These are phyloP conservation scores for Rhamphomyia laevipes DNA, from an alignment of 2,888 invertebrate species.

Conservation along the genomic window DNA sequence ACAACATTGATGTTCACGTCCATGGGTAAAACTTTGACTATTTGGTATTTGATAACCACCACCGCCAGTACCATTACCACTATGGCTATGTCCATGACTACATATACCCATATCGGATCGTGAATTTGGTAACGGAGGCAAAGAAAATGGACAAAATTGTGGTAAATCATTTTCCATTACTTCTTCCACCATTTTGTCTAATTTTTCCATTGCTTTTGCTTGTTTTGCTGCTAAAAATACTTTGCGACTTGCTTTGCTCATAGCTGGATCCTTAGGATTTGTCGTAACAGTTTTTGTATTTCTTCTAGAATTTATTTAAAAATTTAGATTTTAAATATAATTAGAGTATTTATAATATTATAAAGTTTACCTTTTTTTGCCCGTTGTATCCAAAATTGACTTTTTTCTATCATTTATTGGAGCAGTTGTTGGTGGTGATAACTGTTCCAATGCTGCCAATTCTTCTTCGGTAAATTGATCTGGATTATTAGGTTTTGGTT, in stretches of 20 bases:
- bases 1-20: slow-evolving; percentile 34
- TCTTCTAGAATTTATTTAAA: slow-evolving; percentile 2
- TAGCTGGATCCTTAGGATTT: slow-evolving; percentile 23
- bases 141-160: slow-evolving; percentile 24
- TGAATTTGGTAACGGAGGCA: slow-evolving; percentile 30
- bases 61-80: background rate
- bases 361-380: background rate
- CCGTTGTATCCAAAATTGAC: slow-evolving; percentile 13
- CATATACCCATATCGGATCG: slow-evolving; percentile 33
- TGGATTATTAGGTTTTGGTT: slow-evolving; percentile 29
- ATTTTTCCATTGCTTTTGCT: slow-evolving; percentile 35
- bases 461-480: slow-evolving; percentile 35
- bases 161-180: slow-evolving; percentile 32
- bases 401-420: slow-evolving; percentile 25
- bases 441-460: slow-evolving; percentile 29
- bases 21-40: slow-evolving; percentile 35
- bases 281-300: slow-evolving; percentile 17
- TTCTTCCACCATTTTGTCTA: slow-evolving; percentile 39
- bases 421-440: slow-evolving; percentile 40
- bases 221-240: slow-evolving; percentile 34
- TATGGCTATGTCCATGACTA: slow-evolving; percentile 26
- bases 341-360: background rate
- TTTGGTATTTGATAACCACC: slow-evolving; percentile 22
- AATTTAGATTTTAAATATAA: background rate
- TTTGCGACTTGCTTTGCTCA: slow-evolving; percentile 31